Evolutionary conservation across 2,797 vertebrate genomes (phyloP).

Genomic region (Arnoldichthys spilopterus): DNA sequence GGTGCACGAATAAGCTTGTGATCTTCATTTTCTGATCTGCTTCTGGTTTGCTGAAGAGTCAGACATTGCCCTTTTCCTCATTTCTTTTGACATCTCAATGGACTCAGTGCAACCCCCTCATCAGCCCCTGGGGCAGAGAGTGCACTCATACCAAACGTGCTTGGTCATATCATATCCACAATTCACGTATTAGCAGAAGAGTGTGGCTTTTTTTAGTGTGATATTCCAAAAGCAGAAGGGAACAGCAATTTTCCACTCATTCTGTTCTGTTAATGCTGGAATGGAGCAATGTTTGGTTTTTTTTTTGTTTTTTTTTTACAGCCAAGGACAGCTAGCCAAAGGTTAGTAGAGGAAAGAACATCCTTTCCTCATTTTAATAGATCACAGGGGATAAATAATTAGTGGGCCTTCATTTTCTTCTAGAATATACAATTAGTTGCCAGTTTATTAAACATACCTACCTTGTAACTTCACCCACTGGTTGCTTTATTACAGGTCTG

Average conservation of each 20-base stretch:
- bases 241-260: not conserved
- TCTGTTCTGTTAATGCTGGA: not conserved
- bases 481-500: too few species aligned
- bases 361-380: not conserved
- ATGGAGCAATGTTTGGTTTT: not conserved
- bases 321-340: too few species aligned
- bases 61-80: slow-evolving; percentile 1
- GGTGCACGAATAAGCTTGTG: not conserved
- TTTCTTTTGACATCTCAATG: slow-evolving; percentile 51
- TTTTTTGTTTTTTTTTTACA: not conserved
- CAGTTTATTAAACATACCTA: not conserved
- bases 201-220: not conserved
- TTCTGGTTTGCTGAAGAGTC: not conserved
- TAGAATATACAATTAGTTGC: not conserved
- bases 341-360: not conserved
- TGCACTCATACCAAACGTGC: slow-evolving; percentile 41
- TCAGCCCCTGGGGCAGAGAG: slow-evolving; percentile 46
- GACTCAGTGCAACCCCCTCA: slow-evolving; percentile 37
- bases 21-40: not conserved
- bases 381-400: not conserved
- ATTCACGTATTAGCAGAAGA: too few species aligned
- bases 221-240: not conserved
- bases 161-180: slow-evolving; percentile 33
- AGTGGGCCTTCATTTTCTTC: not conserved
- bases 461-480: not conserved